Evolutionary conservation across 1,140 invertebrate genomes (phyloP).

Genomic region (Cotesia glomerata): DNA sequence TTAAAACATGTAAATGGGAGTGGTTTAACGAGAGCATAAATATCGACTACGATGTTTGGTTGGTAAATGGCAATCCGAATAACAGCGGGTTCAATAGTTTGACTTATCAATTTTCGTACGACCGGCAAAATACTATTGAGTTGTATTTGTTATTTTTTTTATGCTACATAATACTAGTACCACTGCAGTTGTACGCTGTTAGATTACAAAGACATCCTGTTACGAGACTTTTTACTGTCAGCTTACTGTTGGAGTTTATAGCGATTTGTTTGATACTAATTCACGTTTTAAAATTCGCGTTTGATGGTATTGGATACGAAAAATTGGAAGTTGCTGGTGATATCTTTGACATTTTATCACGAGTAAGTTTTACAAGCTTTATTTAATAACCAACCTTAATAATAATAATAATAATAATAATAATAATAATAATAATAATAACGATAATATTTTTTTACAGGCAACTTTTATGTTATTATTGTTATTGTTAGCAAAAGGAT

Average conservation of each 20-base stretch:
- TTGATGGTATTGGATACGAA: conserved; percentile 85
- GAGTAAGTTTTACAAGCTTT: conserved; percentile 65
- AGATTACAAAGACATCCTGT: conserved; percentile 87
- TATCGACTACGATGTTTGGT: conserved; percentile 91
- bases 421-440: neutral
- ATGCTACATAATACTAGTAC: conserved; percentile 85
- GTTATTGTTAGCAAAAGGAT: conserved; percentile 92
- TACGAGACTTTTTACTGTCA: conserved; percentile 88
- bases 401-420: no score
- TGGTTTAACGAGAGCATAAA: conserved; percentile 68
- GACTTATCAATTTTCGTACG: conserved; percentile 96
- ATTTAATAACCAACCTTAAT: neutral
- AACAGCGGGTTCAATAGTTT: conserved; percentile 82
- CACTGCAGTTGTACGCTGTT: conserved; percentile 89
- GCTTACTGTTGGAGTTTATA: conserved; percentile 83
- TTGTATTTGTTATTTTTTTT: conserved; percentile 89
- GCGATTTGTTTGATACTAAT: conserved; percentile 85
- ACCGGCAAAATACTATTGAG: conserved; percentile 91
- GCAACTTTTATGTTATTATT: conserved; percentile 94
- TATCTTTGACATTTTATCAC: conserved; percentile 88
- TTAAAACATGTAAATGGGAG: conserved; percentile 81
- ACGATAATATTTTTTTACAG: conserved; percentile 64
- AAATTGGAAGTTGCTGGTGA: conserved; percentile 85
- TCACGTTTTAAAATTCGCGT: conserved; percentile 88
- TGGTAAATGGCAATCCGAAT: conserved; percentile 95